Conservation (phyloP, 2,797 vertebrate genomes). For the Pelodytes ibericus region DNA sequence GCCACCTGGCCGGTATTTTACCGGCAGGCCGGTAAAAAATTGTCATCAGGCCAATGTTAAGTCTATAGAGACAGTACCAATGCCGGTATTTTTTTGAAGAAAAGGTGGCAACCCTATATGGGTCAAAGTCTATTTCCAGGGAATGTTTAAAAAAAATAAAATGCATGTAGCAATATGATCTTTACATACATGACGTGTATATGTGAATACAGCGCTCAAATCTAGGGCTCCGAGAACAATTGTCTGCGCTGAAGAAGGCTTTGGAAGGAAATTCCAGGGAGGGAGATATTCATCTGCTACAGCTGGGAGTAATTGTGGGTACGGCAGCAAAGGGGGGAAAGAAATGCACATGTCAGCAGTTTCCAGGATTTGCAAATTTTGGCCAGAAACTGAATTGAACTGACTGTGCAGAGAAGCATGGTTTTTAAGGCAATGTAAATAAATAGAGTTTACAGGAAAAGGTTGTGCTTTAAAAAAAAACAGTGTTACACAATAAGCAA, state of each 20-base stretch:
- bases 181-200: too few species aligned
- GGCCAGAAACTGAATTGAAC: background rate
- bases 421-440: background rate
- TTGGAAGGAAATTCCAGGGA: conserved; percentile 32
- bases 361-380: background rate
- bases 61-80: too few species aligned
- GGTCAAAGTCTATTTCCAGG: too few species aligned
- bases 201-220: background rate
- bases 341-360: conserved; percentile 24
- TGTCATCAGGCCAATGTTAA: too few species aligned
- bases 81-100: too few species aligned
- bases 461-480: too few species aligned
- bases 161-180: too few species aligned
- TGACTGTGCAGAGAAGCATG: background rate
- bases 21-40: too few species aligned
- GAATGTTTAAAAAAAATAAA: too few species aligned
- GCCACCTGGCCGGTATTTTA: too few species aligned
- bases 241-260: background rate
- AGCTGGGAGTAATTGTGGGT: conserved; percentile 46
- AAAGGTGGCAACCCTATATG: too few species aligned
- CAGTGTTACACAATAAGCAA: too few species aligned
- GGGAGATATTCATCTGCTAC: conserved; percentile 13
- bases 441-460: background rate
- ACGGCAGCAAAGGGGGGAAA: conserved; percentile 4
- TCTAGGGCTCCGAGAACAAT: background rate